A percentile compares a stretch with the other conserved stretches of the same genome.
phyloP scores from a whole-genome alignment of 2,797 vertebrate species.

The Rhinophrynus dorsalis region DNA sequence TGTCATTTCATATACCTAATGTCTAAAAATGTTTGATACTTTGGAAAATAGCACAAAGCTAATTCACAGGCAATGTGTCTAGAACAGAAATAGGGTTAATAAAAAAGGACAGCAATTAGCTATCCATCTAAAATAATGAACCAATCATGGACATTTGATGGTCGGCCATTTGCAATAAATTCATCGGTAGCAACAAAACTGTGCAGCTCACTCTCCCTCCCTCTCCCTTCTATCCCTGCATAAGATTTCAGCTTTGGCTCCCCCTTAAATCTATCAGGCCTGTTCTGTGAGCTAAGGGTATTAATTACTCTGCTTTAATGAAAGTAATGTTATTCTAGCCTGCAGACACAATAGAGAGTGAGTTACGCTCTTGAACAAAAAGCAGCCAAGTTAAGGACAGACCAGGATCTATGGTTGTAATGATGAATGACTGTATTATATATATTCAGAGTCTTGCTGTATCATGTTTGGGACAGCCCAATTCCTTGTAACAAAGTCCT shows the following conservation, averaged over 20 bases:
- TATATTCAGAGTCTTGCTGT: no score
- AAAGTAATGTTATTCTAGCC: conserved; percentile 42
- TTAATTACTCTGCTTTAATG: conserved; percentile 52
- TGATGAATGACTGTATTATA: background rate
- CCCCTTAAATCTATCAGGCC: conserved; percentile 49
- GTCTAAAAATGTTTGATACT: conserved; percentile 73
- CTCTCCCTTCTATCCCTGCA: conserved; percentile 28
- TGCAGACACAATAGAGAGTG: conserved; percentile 33
- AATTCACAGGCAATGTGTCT: conserved; percentile 58
- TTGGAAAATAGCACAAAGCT: conserved; percentile 63
- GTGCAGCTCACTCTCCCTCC: background rate
- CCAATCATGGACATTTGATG: conserved; percentile 50
- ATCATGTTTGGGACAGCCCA: no score
- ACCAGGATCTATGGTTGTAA: background rate
- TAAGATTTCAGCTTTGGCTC: conserved; percentile 54
- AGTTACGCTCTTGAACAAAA: conserved; percentile 28
- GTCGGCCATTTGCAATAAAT: conserved; percentile 56
- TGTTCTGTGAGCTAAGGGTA: conserved; percentile 46
- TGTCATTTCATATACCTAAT: conserved; percentile 72
- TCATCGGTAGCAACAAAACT: conserved; percentile 41
- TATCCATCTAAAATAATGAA: conserved; percentile 56
- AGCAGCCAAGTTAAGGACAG: conserved; percentile 6
- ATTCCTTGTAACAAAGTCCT: no score
- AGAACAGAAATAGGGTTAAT: conserved; percentile 61
- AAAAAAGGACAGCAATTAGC: conserved; percentile 58